Percentiles rank a stretch among this genome's conserved stretches.
Evolutionary conservation across 2,888 invertebrate genomes (phyloP).

Genomic region (Nipponacmea schrenckii): DNA sequence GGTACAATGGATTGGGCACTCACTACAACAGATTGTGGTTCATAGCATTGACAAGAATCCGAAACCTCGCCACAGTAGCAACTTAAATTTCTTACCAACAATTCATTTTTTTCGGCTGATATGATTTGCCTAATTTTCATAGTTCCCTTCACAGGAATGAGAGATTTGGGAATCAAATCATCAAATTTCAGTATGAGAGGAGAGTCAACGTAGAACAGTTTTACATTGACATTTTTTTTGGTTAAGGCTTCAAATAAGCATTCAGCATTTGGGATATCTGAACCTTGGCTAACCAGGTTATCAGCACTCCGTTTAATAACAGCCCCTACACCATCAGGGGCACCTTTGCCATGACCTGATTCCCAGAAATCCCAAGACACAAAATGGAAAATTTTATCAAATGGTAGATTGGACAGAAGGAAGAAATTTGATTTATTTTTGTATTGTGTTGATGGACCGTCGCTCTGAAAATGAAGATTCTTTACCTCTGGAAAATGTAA

Average conservation of each 20-base stretch:
- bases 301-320: constrained; percentile 54
- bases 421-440: constrained; percentile 64
- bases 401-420: constrained; percentile 24
- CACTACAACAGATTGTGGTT: too few species aligned
- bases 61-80: too few species aligned
- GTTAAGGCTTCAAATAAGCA: neutral
- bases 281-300: constrained; percentile 25
- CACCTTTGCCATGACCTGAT: constrained; percentile 61
- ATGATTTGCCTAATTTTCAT: too few species aligned
- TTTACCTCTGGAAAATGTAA: constrained; percentile 13
- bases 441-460: constrained; percentile 64
- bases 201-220: too few species aligned
- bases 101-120: too few species aligned
- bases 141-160: too few species aligned
- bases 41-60: too few species aligned
- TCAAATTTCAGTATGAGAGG: too few species aligned
- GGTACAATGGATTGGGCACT: too few species aligned
- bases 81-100: too few species aligned
- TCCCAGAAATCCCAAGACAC: constrained; percentile 60
- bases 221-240: too few species aligned
- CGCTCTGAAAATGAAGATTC: constrained; percentile 48
- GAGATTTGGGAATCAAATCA: too few species aligned
- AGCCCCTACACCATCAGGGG: constrained; percentile 59
- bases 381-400: constrained; percentile 40
- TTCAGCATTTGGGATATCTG: constrained; percentile 20